A percentile compares a stretch with the other conserved stretches of the same genome.
These are phyloP conservation scores for Otolemur crassicaudatus DNA, from an alignment of 2,797 vertebrate species.

Conservation along the genomic window DNA sequence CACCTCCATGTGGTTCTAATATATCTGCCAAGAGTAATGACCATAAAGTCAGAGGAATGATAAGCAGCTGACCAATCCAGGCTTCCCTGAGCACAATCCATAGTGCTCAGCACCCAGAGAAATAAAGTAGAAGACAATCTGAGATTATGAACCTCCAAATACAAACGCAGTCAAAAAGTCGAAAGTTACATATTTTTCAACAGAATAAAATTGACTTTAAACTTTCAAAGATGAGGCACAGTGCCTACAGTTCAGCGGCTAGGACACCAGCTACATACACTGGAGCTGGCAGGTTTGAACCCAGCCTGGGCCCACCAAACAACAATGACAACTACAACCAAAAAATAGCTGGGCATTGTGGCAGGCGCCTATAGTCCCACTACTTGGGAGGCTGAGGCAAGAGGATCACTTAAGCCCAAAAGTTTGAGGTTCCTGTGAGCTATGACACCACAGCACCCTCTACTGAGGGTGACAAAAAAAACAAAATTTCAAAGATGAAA, in stretches of 20 bases:
- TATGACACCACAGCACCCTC: too few species aligned
- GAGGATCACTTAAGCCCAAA: too few species aligned
- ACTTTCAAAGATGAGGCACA: not conserved
- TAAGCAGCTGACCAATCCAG: not conserved
- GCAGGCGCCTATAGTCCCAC: too few species aligned
- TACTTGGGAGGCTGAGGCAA: too few species aligned
- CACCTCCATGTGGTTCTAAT: not conserved
- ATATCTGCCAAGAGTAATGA: not conserved
- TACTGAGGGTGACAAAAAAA: too few species aligned
- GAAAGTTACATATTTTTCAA: conserved; percentile 7
- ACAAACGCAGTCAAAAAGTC: not conserved
- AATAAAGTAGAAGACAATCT: not conserved
- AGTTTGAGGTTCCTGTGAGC: too few species aligned
- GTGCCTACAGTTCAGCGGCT: too few species aligned
- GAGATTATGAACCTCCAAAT: not conserved
- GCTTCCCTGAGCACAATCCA: not conserved
- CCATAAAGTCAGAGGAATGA: not conserved
- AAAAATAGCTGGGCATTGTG: too few species aligned
- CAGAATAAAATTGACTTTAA: not conserved
- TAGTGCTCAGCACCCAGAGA: not conserved
- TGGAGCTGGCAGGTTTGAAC: too few species aligned
- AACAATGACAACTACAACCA: too few species aligned
- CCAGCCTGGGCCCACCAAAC: too few species aligned
- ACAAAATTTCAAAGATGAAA: conserved; percentile 21
- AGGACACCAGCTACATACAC: too few species aligned